Base-by-base conservation (phyloP, 1,140 invertebrate species). In the Drosophila melanica region DNA sequence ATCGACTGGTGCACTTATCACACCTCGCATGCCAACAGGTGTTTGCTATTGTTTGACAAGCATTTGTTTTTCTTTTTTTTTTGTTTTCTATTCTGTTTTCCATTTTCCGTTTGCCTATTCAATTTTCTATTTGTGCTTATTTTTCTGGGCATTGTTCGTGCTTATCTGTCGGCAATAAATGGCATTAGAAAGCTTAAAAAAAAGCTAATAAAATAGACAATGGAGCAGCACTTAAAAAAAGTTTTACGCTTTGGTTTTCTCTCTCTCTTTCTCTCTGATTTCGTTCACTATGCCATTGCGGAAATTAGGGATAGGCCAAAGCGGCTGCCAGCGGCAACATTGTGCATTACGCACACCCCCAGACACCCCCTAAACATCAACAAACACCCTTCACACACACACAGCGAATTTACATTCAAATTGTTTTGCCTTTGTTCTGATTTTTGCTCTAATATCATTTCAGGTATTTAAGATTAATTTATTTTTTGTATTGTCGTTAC, bases 121-220 rank as follows among this genome's bases (percentile, higher is more conserved):
- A 51, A 68, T 65, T 65, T 57, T 41, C 44, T 44, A 47, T 70
- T 55, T 70, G 35, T 18, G 20, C 59, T 45, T 59, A 47, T 47
- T 45, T 65, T 65, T 42, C 33, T 14, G 14, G 33, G 55, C 50
- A 55, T 68, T 86, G 82, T 64, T 45, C 47, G 64, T 48, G 55
- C 70, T 86, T 87, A 86, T 86, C 81, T 86, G 68, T 54, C 67
- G 42, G 75, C 81, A 86, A 87, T 86, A 86, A 86, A 86, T 51
- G 79, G 75, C 78, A 86, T 86, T 85, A 87, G 78, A 71, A 76
- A 68, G 71, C 81, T 48, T 30, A 14, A 48, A 48, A 20, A 20
- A 48, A 75, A 42, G 53, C 58, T 45, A 70, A 81, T 53, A 45
- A 51, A 60, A 51, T 35, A 81, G 64, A 79, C 82, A 79, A 87